Evolutionary conservation across 1,140 invertebrate species (phyloP).

Genomic region (Drosophila seguyi): DNA sequence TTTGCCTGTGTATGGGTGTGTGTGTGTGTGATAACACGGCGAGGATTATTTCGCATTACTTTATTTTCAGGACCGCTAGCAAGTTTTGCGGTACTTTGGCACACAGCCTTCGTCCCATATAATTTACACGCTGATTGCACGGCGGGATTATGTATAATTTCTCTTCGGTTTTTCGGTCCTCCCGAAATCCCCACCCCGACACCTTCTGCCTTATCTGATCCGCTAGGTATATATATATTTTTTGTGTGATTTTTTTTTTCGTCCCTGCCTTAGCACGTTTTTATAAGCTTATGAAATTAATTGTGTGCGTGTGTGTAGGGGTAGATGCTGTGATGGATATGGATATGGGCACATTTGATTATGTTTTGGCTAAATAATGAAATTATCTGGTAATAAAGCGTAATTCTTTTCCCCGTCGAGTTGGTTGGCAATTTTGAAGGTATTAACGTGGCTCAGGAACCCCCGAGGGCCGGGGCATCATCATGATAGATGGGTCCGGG

Average conservation of each 20-base stretch:
- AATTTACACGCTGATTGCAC: slow-evolving; percentile 82
- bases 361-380: slow-evolving; percentile 81
- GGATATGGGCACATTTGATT: slow-evolving; percentile 70
- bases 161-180: slow-evolving; percentile 62
- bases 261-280: slow-evolving; percentile 64
- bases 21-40: slow-evolving; percentile 78
- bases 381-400: slow-evolving; percentile 80
- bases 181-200: slow-evolving; percentile 19
- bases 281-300: slow-evolving; percentile 82
- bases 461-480: slow-evolving; percentile 14
- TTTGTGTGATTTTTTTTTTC: slow-evolving; percentile 35
- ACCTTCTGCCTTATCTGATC: slow-evolving; percentile 66
- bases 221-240: slow-evolving; percentile 28
- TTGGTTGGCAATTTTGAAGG: slow-evolving; percentile 51
- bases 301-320: slow-evolving; percentile 50
- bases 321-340: slow-evolving; percentile 68
- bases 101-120: slow-evolving; percentile 66
- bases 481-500: slow-evolving; percentile 43
- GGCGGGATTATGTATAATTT: slow-evolving; percentile 81
- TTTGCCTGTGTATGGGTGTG: slow-evolving; percentile 29
- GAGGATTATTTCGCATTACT: slow-evolving; percentile 83
- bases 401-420: slow-evolving; percentile 45
- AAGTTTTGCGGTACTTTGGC: slow-evolving; percentile 80
- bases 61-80: slow-evolving; percentile 80
- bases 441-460: slow-evolving; percentile 53